Conservation (phyloP, 2,113 vertebrate genomes). For the Rhinolophus sinicus region DNA sequence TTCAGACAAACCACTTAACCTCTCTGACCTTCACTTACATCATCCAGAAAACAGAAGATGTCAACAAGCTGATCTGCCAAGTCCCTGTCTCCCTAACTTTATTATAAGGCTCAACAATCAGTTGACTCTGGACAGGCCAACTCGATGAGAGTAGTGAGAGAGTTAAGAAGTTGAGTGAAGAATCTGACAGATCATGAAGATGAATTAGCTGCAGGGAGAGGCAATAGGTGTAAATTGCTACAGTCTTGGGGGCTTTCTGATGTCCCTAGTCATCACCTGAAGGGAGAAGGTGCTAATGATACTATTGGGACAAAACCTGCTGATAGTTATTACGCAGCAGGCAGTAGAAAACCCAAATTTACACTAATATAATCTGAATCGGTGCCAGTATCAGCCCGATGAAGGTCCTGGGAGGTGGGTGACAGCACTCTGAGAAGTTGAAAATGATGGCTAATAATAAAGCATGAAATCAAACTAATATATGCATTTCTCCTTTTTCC, state of each 20-base stretch:
- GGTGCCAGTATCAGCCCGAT: conserved; percentile 14
- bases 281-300: conserved; percentile 75
- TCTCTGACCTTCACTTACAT: conserved; percentile 10
- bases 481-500: conserved; percentile 24
- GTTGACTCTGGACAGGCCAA: conserved; percentile 3
- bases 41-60: conserved; percentile 9
- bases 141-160: background rate
- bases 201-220: conserved; percentile 59
- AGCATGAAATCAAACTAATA: conserved; percentile 32
- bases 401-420: background rate
- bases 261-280: conserved; percentile 65
- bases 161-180: conserved; percentile 62
- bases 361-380: conserved; percentile 65
- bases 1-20: conserved; percentile 22
- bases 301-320: conserved; percentile 56
- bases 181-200: conserved; percentile 65
- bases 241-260: conserved; percentile 52
- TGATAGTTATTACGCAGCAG: conserved; percentile 65
- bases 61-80: background rate
- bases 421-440: conserved; percentile 48
- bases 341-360: conserved; percentile 64
- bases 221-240: conserved; percentile 64
- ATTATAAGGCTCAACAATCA: background rate
- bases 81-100: conserved; percentile 1
- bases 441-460: conserved; percentile 60